Percentiles rank a stretch among this genome's conserved stretches.
Conservation (phyloP, 2,888 invertebrate species). For the Tenthredo livida region DNA sequence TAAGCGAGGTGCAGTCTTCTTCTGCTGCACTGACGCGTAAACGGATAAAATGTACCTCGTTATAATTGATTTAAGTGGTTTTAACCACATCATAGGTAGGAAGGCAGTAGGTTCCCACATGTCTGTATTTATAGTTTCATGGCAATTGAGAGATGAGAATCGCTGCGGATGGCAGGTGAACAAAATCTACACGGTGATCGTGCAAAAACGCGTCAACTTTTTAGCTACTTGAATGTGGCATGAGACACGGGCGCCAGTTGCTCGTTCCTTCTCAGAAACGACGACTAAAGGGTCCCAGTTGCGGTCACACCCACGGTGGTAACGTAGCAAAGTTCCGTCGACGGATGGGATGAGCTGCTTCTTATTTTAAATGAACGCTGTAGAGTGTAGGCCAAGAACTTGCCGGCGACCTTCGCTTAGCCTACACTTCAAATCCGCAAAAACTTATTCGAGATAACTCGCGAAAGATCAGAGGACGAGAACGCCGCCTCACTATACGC, state of each 20-base stretch:
- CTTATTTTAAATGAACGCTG: background rate
- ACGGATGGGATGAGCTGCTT: constrained; percentile 8
- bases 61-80: constrained; percentile 19
- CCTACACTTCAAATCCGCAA: constrained; percentile 68
- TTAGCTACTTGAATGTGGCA: constrained; percentile 14
- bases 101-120: background rate
- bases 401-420: constrained; percentile 66
- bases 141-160: constrained; percentile 30
- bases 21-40: background rate
- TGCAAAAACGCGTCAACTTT: constrained; percentile 44
- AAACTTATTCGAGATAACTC: constrained; percentile 67
- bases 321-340: constrained; percentile 13
- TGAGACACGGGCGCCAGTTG: background rate
- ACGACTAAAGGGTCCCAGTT: background rate
- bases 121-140: background rate
- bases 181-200: constrained; percentile 41
- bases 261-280: constrained; percentile 35
- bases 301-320: constrained; percentile 49
- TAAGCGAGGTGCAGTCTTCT: background rate
- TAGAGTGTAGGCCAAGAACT: background rate
- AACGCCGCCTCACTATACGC: constrained; percentile 19
- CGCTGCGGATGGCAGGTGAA: constrained; percentile 9
- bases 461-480: constrained; percentile 69
- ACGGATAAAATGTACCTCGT: background rate
- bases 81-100: background rate